Conservation (phyloP, 2,888 invertebrate species). For the Troides aeacus region DNA sequence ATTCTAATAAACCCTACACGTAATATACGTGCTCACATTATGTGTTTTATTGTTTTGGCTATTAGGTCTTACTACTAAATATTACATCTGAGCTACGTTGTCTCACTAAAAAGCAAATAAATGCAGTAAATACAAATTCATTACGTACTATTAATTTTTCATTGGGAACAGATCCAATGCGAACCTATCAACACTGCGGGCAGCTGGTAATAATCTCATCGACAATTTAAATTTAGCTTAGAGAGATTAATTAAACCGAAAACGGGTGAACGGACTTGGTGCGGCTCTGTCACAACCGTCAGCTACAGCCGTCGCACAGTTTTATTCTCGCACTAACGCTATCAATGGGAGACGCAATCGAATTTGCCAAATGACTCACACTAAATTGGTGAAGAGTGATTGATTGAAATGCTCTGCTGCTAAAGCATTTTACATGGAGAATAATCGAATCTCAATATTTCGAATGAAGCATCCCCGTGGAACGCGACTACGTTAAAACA, state of each 20-base stretch:
- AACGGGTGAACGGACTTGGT: slow-evolving; percentile 47
- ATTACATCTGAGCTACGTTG: not conserved
- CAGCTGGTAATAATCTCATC: slow-evolving; percentile 48
- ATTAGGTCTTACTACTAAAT: not conserved
- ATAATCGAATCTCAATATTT: slow-evolving; percentile 68
- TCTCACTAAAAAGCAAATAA: not conserved
- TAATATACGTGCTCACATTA: too few relatives aligned
- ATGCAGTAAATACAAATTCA: not conserved
- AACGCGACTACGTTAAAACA: slow-evolving; percentile 23
- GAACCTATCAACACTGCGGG: slow-evolving; percentile 21
- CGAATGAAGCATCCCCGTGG: slow-evolving; percentile 38
- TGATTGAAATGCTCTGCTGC: slow-evolving; percentile 64
- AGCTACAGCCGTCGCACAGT: slow-evolving; percentile 65
- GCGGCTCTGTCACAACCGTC: slow-evolving; percentile 64
- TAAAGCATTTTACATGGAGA: slow-evolving; percentile 59
- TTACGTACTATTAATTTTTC: slow-evolving; percentile 1
- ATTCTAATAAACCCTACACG: too few relatives aligned
- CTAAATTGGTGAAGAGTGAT: slow-evolving; percentile 73
- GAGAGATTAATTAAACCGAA: slow-evolving; percentile 68
- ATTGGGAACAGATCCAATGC: slow-evolving; percentile 7
- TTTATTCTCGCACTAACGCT: slow-evolving; percentile 66
- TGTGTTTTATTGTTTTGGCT: not conserved
- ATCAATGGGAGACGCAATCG: slow-evolving; percentile 68
- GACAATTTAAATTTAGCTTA: slow-evolving; percentile 71
- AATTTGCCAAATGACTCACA: slow-evolving; percentile 73